Conservation (phyloP, 2,113 vertebrate genomes). For the Micronycteris hirsuta region DNA sequence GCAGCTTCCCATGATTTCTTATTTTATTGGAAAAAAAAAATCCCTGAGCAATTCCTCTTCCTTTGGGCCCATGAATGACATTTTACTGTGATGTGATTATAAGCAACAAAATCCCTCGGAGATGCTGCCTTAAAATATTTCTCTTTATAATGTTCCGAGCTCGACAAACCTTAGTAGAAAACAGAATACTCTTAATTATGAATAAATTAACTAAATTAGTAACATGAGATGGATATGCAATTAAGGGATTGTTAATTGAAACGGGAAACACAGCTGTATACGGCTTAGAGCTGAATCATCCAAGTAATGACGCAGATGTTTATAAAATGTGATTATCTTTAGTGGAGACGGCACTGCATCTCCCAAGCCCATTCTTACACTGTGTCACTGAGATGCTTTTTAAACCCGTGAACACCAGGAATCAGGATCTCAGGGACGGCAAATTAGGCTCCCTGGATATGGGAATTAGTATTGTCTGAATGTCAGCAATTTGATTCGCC, state of each 20-base stretch:
- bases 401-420: conserved; percentile 81
- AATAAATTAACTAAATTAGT: conserved; percentile 90
- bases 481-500: conserved; percentile 83
- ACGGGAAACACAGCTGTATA: conserved; percentile 88
- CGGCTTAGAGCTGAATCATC: conserved; percentile 85
- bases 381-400: conserved; percentile 82
- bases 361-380: conserved; percentile 81
- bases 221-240: conserved; percentile 87
- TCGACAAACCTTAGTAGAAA: conserved; percentile 82
- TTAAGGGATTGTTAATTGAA: conserved; percentile 87
- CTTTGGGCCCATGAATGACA: conserved; percentile 68
- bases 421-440: conserved; percentile 81
- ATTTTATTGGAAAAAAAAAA: conserved; percentile 64
- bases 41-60: conserved; percentile 67
- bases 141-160: conserved; percentile 78
- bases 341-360: conserved; percentile 79
- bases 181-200: conserved; percentile 88
- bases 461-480: conserved; percentile 85
- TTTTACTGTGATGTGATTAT: conserved; percentile 78
- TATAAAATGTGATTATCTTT: conserved; percentile 87
- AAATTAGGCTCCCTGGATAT: conserved; percentile 84
- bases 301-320: conserved; percentile 87
- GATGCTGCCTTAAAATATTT: conserved; percentile 71
- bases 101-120: conserved; percentile 75
- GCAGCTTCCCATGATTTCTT: conserved; percentile 66